Evolutionary conservation across 2,113 vertebrate genomes (phyloP).

Genomic region (Siniperca chuatsi): DNA sequence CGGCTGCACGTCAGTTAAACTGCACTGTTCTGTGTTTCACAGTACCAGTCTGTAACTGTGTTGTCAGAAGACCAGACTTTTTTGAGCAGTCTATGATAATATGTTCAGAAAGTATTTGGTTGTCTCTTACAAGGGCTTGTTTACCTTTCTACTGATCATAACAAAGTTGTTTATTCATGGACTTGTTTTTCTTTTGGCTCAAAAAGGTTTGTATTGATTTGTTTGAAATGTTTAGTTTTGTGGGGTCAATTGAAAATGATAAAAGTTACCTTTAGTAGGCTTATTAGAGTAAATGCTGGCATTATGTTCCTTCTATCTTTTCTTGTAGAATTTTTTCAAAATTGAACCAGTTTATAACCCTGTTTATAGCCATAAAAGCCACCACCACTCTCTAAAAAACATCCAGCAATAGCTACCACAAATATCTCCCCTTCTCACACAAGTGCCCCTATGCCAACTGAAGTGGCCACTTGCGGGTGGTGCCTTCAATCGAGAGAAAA

Average conservation of each 20-base stretch:
- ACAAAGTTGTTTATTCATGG: background rate
- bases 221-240: background rate
- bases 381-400: background rate
- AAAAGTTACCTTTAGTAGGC: background rate
- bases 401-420: slow-evolving; percentile 19
- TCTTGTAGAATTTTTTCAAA: slow-evolving; percentile 12
- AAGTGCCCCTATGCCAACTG: slow-evolving; percentile 53
- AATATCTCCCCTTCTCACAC: slow-evolving; percentile 23
- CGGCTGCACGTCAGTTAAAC: slow-evolving; percentile 45
- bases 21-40: slow-evolving; percentile 62
- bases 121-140: background rate
- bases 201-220: background rate
- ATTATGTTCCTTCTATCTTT: background rate
- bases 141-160: background rate
- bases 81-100: background rate
- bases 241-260: background rate
- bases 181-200: background rate
- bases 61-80: background rate
- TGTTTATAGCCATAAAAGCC: slow-evolving; percentile 23
- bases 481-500: slow-evolving; percentile 57
- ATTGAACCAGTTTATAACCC: background rate
- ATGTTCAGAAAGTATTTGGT: background rate
- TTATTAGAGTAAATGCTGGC: background rate
- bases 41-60: slow-evolving; percentile 9
- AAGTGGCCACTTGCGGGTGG: slow-evolving; percentile 76